phyloP scores from a whole-genome alignment of 1,140 invertebrate genomes.

The Ectropis grisescens region DNA sequence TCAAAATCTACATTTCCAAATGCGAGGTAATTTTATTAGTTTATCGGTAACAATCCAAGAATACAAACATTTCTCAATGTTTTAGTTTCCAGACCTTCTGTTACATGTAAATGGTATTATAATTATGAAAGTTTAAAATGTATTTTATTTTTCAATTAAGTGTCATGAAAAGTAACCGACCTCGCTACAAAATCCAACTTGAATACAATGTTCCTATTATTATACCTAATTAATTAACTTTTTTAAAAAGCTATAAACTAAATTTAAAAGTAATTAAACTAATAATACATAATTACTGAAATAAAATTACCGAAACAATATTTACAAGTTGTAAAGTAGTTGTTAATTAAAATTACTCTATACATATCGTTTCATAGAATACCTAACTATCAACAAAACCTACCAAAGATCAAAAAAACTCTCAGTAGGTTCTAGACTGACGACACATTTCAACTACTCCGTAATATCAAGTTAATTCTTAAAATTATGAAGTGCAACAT shows the following conservation, averaged over 20 bases:
- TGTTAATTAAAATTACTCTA: conserved; percentile 43
- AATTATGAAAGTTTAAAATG: conserved; percentile 27
- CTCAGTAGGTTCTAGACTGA: conserved; percentile 56
- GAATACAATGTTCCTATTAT: conserved; percentile 27
- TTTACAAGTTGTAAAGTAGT: conserved; percentile 58
- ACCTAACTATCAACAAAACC: conserved; percentile 63
- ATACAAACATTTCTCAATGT: conserved; percentile 5
- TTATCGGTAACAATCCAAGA: conserved; percentile 37
- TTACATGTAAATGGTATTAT: conserved; percentile 34
- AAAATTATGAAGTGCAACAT: conserved; percentile 65
- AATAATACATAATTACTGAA: conserved; percentile 63
- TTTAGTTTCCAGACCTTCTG: conserved; percentile 45
- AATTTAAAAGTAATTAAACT: conserved; percentile 48
- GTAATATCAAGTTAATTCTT: conserved; percentile 55
- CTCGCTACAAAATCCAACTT: conserved; percentile 59
- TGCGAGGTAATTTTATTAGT: conserved; percentile 67
- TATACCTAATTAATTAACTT: conserved; percentile 21
- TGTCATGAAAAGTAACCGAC: conserved; percentile 29
- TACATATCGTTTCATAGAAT: conserved; percentile 50
- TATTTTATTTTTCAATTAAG: conserved; percentile 20
- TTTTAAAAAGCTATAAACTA: conserved; percentile 58
- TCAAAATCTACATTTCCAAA: conserved; percentile 67
- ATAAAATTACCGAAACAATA: conserved; percentile 64
- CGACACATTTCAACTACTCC: conserved; percentile 58
- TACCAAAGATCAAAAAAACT: conserved; percentile 43